A percentile compares a stretch with the other conserved stretches of the same genome.
phyloP scores from a whole-genome alignment of 2,888 invertebrate species.

The Chironomus tentans region DNA sequence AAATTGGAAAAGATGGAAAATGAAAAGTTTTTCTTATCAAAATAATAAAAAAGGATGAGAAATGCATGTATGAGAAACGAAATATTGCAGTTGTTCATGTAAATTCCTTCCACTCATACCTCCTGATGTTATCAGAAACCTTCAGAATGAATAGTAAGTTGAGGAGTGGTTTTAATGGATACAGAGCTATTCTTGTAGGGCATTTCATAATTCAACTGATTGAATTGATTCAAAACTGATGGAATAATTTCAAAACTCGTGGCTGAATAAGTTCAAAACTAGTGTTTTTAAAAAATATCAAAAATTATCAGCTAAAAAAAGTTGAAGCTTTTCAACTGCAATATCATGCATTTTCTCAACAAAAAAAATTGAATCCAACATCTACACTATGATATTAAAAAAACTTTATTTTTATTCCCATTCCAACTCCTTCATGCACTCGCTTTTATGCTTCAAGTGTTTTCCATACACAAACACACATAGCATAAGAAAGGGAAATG shows the following conservation, averaged over 20 bases:
- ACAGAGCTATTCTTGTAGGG: no score
- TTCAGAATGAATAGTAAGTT: not conserved
- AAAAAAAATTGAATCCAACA: not conserved
- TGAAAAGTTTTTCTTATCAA: not conserved
- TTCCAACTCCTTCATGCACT: not conserved
- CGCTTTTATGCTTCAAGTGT: not conserved
- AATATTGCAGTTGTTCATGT: slow-evolving; percentile 6
- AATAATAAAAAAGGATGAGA: not conserved
- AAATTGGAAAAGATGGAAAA: not conserved
- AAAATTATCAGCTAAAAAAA: no score
- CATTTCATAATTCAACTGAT: no score
- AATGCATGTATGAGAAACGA: not conserved
- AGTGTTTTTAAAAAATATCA: no score
- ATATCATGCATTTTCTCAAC: no score
- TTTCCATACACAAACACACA: not conserved
- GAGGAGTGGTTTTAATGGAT: no score
- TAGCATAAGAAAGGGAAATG: not conserved
- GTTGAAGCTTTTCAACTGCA: no score
- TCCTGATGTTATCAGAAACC: not conserved
- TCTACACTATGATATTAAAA: not conserved
- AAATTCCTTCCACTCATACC: not conserved
- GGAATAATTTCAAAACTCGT: not conserved
- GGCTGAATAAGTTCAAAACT: no score
- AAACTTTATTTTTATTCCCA: not conserved
- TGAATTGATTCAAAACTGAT: no score